Evolutionary conservation across 2,113 vertebrate species (phyloP).

Genomic region (Zapornia atra): DNA sequence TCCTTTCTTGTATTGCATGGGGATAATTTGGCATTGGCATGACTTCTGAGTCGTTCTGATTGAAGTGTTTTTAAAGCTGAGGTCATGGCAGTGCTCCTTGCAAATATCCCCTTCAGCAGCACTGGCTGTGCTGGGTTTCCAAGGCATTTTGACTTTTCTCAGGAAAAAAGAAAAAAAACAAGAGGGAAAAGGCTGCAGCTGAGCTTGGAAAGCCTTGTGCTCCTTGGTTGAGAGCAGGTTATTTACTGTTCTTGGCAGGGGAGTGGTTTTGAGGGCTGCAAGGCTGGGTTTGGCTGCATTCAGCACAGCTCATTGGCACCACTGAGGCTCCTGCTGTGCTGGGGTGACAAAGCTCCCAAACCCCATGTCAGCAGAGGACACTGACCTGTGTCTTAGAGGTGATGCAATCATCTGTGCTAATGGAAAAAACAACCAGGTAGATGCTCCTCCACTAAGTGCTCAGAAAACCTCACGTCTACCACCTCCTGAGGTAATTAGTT

Average conservation of each 20-base stretch:
- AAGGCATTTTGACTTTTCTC: conserved; percentile 50
- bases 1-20: conserved; percentile 5
- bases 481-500: not conserved
- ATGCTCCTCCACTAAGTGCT: not conserved
- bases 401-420: not conserved
- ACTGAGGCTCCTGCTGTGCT: not conserved
- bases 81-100: conserved; percentile 50
- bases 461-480: not conserved
- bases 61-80: conserved; percentile 50
- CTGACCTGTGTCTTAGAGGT: not conserved
- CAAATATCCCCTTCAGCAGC: conserved; percentile 51
- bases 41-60: conserved; percentile 12
- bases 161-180: not conserved
- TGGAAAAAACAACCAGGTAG: not conserved
- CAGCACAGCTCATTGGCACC: not conserved
- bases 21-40: conserved; percentile 44
- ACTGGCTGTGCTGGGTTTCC: not conserved
- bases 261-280: not conserved
- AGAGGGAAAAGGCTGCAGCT: not conserved
- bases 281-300: conserved; percentile 23
- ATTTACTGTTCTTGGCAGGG: conserved; percentile 63
- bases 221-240: conserved; percentile 60
- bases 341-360: not conserved
- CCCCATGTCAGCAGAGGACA: not conserved
- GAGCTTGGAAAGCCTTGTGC: conserved; percentile 55